Evolutionary conservation across 2,888 invertebrate species (phyloP).

Genomic region (Mimachlamys varia): DNA sequence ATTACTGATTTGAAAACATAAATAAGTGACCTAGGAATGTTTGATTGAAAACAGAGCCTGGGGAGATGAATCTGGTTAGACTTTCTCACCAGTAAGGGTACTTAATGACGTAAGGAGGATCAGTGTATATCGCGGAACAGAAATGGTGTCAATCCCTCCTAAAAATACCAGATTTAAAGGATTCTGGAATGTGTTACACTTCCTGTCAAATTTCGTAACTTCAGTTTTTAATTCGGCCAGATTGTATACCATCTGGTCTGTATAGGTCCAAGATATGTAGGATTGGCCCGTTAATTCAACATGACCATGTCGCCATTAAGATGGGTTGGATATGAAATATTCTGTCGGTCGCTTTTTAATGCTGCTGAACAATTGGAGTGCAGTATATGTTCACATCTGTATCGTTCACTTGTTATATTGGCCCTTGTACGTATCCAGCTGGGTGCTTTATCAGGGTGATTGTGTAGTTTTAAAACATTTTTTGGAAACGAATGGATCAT

Average conservation of each 20-base stretch:
- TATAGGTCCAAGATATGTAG: not conserved
- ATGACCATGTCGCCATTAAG: not conserved
- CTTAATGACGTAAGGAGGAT: not conserved
- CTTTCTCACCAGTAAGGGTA: not conserved
- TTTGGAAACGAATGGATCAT: too few relatives aligned
- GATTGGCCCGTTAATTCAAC: not conserved
- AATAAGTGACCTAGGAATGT: not conserved
- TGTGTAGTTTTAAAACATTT: too few relatives aligned
- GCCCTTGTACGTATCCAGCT: too few relatives aligned
- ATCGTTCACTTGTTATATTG: too few relatives aligned
- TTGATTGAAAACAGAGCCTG: conserved; percentile 8
- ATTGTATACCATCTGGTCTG: not conserved
- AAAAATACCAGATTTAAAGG: not conserved
- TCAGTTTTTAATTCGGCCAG: not conserved
- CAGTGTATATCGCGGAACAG: not conserved
- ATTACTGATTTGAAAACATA: not conserved
- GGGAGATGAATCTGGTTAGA: not conserved
- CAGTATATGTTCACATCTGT: not conserved
- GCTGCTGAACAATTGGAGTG: not conserved
- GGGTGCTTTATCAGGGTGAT: too few relatives aligned
- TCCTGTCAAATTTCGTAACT: not conserved
- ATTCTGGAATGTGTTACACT: not conserved
- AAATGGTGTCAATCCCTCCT: not conserved
- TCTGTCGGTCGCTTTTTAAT: not conserved
- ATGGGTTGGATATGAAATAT: not conserved